Evolutionary conservation across 2,113 vertebrate genomes (phyloP).

Genomic region (Patagioenas fasciata): DNA sequence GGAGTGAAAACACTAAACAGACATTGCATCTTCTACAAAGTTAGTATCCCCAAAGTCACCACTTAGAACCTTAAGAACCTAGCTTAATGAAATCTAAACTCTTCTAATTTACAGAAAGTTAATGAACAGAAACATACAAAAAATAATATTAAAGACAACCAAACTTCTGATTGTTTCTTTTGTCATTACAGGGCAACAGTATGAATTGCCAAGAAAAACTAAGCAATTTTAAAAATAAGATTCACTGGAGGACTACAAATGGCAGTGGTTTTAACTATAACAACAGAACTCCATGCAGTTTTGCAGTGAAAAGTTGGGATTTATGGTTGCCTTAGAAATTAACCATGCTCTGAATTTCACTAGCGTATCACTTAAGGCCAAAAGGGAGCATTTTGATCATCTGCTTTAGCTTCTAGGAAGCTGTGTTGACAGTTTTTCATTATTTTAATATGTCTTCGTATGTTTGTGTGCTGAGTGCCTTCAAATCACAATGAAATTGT

Average conservation of each 20-base stretch:
- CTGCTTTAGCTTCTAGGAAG: neutral
- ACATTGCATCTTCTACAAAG: neutral
- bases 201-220: neutral
- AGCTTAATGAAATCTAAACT: neutral
- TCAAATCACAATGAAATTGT: neutral
- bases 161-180: neutral
- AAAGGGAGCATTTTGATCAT: neutral
- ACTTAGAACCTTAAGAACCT: neutral
- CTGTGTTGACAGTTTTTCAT: accelerated
- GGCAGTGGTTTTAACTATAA: neutral
- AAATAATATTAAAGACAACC: neutral
- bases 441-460: neutral
- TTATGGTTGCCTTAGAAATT: neutral
- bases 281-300: neutral
- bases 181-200: neutral
- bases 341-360: neutral
- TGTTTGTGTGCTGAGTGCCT: neutral
- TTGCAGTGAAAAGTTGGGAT: neutral
- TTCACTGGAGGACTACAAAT: neutral
- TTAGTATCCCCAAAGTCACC: neutral
- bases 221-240: neutral
- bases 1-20: neutral
- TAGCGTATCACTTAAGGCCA: neutral
- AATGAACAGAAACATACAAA: neutral
- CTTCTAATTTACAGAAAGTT: neutral